Evolutionary conservation across 2,888 invertebrate genomes (phyloP), one percentile per base, ranked within the genome.

Genomic region (Sinotaia quadrata): DNA sequence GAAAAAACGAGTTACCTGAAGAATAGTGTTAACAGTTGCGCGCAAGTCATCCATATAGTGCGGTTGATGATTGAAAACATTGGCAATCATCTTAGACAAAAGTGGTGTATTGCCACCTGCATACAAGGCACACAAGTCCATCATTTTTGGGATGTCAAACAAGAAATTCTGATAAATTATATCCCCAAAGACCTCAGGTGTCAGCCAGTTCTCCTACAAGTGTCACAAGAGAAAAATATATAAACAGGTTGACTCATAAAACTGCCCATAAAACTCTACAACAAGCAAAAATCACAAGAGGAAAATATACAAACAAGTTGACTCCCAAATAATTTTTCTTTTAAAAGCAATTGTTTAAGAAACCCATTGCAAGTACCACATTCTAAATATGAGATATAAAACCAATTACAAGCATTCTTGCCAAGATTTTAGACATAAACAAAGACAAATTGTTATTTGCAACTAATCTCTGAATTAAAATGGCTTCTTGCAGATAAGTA

Each of bases 81-180:
- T 91, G 0, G 90, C 89, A 37, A 95, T 84, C 76, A 95, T 90
- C 78, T 91, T 91, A 0, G 90, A 86, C 18, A 95, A 89, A 51
- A 93, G 89, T 60, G 87, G 82, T 0, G 88, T 81, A 82, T 95
- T 94, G 59, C 91, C 91, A 31, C 91, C 90, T 0, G 93, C 94
- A 78, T 94, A 94, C 10, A 94, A 89, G 49, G 92, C 90, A 82
- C 94, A 93, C 15, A 95, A 86, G 85, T 95, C 95, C 89, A 94
- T 92, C 62, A 95, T 87, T 82, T 94, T 93, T 0, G 95, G 94
- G 74, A 95, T 91, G n/a, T 95, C 94, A 80, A 95, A 92, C 74
- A 96, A 89, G 87, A 92, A 94, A 78, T 94, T 93, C 71, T 93
- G 91, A 86, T 95, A 95, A 58, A 95, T 84, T n/a, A 94, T 82